Base-by-base conservation (phyloP, 2,797 vertebrate genomes). In the Alcedo quadribrachys region DNA sequence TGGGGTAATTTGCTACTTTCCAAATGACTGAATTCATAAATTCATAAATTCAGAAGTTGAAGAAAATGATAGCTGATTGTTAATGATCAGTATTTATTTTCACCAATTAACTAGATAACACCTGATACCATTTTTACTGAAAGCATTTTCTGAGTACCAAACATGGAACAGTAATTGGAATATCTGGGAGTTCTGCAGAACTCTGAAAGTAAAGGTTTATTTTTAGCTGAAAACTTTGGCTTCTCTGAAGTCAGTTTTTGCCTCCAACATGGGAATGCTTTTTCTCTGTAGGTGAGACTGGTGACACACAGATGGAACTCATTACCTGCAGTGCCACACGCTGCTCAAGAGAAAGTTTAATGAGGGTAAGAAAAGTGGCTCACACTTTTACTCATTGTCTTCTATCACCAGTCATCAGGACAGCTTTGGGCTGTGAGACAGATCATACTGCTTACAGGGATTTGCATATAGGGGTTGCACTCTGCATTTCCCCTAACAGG, bases 281-380 rank as follows among this genome's bases (percentile, higher is more conserved):
- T 94, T 94, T 93, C 83, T 95, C 83, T 89, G 25, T 83, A 90
- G 83, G 73, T 87, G 63, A 96, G 79, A 57, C 51, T 79, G 37
- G 76, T 96, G 91, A 94, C 92, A 92, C 60, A 69, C 69, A 94
- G 74, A 90, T 85, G 68, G 91, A 96, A 89, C 81, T 96, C 93
- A 94, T 93, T 96, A 87, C 60, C 88, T 92, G 79, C 40, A 46
- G 40, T 67, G 66, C 81, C 81, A 94, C 74, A 93, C 18, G 61
- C 55, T 90, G 78, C 81, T 92, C 54, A 79, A 80, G 48, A 87
- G 66, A 43, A 97, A 94, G 76, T 95, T 95, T 95, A 93, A 93
- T 77, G 70, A 96, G 81, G 81, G 42, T 61, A 81, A 92, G 76
- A 91, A 93, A 92, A 94, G 68, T 55, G 33, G 28, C 32, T 95